A percentile compares a stretch with the other conserved stretches of the same genome.
Evolutionary conservation across 2,888 invertebrate genomes (phyloP).

Genomic region (Axea sp.): DNA sequence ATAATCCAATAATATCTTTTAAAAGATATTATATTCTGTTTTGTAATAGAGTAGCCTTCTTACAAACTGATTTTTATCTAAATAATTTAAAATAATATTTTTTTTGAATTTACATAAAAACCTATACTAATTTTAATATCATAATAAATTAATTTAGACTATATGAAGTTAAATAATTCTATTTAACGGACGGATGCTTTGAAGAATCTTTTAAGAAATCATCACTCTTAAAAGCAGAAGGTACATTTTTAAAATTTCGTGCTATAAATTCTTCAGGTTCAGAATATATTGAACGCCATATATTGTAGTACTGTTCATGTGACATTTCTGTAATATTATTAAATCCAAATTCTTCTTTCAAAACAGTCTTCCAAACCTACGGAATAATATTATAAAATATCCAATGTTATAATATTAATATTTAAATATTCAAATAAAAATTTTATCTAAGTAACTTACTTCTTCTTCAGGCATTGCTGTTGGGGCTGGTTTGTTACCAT

Average conservation of each 20-base stretch:
- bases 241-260: slow-evolving; percentile 62
- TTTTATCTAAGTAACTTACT: slow-evolving; percentile 71
- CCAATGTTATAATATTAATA: no score
- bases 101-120: no score
- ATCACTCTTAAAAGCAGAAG: slow-evolving; percentile 61
- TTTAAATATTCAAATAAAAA: no score
- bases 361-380: slow-evolving; percentile 80
- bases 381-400: no score
- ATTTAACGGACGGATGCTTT: slow-evolving; percentile 26
- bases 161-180: no score
- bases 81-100: no score
- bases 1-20: no score
- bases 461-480: slow-evolving; percentile 78
- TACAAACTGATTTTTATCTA: no score
- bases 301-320: slow-evolving; percentile 79
- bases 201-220: slow-evolving; percentile 39
- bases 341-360: slow-evolving; percentile 78
- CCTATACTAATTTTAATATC: no score
- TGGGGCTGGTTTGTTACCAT: slow-evolving; percentile 78
- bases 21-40: no score
- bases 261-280: slow-evolving; percentile 71
- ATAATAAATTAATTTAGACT: no score
- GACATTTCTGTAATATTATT: slow-evolving; percentile 76
- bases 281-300: slow-evolving; percentile 79
- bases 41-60: no score